Conservation (phyloP, 2,888 invertebrate genomes). For the Cenopis cana region DNA sequence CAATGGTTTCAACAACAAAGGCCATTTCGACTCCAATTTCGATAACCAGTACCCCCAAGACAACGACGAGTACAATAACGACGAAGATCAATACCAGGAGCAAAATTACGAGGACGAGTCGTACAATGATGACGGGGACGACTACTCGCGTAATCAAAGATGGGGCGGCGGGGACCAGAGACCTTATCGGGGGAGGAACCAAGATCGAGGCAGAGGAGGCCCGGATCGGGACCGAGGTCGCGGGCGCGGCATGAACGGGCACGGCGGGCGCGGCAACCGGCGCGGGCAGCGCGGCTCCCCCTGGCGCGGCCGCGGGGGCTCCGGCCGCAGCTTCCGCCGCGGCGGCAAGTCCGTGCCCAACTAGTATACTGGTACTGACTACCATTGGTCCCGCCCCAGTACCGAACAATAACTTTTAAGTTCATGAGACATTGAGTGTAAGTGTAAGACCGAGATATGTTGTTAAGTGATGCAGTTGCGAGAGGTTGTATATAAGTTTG, state of each 20-base stretch:
- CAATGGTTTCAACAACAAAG: slow-evolving; percentile 76
- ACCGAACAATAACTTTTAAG: slow-evolving; percentile 59
- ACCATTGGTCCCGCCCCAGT: slow-evolving; percentile 55
- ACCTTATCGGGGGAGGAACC: slow-evolving; percentile 57
- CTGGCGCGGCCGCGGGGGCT: slow-evolving; percentile 68
- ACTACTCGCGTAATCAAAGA: slow-evolving; percentile 66
- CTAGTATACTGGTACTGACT: slow-evolving; percentile 59
- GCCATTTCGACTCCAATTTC: slow-evolving; percentile 67
- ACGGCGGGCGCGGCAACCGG: slow-evolving; percentile 71
- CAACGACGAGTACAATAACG: slow-evolving; percentile 67
- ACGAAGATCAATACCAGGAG: slow-evolving; percentile 65
- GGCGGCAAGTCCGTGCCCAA: slow-evolving; percentile 73
- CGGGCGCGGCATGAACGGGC: slow-evolving; percentile 71
- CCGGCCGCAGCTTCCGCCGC: slow-evolving; percentile 72
- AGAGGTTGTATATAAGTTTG: slow-evolving; percentile 80
- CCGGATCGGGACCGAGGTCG: slow-evolving; percentile 59
- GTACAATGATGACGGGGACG: slow-evolving; percentile 50
- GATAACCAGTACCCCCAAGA: slow-evolving; percentile 69
- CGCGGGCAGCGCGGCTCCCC: slow-evolving; percentile 67
- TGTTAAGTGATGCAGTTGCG: slow-evolving; percentile 64
- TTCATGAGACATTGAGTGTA: slow-evolving; percentile 61
- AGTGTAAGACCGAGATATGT: slow-evolving; percentile 69
- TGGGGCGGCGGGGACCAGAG: slow-evolving; percentile 67
- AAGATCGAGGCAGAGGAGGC: slow-evolving; percentile 57
- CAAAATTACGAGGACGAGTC: slow-evolving; percentile 60